Evolutionary conservation across 2,888 invertebrate genomes (phyloP), one percentile per base, ranked within the genome.

Genomic region (Agrochola lota): DNA sequence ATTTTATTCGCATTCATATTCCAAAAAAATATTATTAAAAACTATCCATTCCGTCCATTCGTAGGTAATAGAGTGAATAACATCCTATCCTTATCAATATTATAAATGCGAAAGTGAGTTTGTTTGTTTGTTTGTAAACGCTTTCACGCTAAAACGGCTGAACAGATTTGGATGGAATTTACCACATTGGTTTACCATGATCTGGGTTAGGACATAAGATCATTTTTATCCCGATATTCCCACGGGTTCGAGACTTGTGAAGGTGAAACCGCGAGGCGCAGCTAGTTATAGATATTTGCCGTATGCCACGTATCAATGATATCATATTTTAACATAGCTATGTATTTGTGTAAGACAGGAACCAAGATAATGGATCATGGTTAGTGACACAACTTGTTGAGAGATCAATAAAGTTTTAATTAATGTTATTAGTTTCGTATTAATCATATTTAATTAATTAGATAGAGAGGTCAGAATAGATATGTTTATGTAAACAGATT

Each of bases 391-490:
- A 9, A 68, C 49, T 40, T 68, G 64, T 52, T 83, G 55, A 77
- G 35, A 83, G 43, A 77, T 73, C 83, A 83, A 77, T 74, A 84
- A 84, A 35, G 71, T 79, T 86, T 76, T 86, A 76, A 86, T 84
- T 79, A 78, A 86, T 72, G 69, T 72, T 79, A 84, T 84, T 84
- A 77, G 69, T 70, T 83, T 70, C 49, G 40, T 72, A 84, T 84
- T 68, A 86, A 87, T 86, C 80, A 74, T 40, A 46, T 59, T 43
- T 20, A 76, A 84, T 85, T 84, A 46, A 86, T 84, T 64, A 80
- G 59, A 86, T 74, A 70, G 76, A 74, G 74, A 59, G 68, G 73
- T 78, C 75, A 78, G 66, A 70, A 71, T 46, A 59, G 8, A 67
- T 55, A 74, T 63, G 76, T 77, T 86, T 77, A 77, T 71, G 74